phyloP scores from a whole-genome alignment of 2,113 vertebrate species.

The Budorcas taxicolor region DNA sequence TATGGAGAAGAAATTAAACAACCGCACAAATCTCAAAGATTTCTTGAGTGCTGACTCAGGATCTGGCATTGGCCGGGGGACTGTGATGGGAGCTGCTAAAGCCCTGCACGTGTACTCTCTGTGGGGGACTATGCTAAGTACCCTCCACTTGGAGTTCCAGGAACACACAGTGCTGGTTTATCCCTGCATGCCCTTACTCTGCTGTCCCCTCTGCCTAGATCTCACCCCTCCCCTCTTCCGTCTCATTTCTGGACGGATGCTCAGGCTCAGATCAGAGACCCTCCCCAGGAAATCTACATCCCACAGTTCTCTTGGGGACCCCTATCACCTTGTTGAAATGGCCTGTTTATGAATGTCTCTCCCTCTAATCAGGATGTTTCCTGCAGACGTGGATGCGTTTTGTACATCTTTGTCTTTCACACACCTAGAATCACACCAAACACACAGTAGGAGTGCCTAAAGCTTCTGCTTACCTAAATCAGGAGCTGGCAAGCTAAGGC shows the following conservation, averaged over 20 bases:
- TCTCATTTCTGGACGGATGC: not conserved
- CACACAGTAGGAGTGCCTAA: no score
- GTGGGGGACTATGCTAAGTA: not conserved
- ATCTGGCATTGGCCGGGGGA: not conserved
- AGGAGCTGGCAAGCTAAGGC: not conserved
- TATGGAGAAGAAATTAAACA: not conserved
- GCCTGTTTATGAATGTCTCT: not conserved
- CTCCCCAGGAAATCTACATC: not conserved
- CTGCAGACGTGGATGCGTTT: not conserved
- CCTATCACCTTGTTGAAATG: not conserved
- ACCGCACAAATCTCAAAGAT: not conserved
- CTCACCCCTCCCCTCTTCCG: not conserved
- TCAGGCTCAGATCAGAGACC: not conserved
- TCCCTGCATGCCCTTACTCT: not conserved
- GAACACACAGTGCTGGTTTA: not conserved
- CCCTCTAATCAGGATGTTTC: not conserved
- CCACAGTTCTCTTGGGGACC: not conserved
- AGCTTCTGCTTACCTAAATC: not conserved
- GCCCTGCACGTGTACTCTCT: accelerated
- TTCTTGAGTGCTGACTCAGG: not conserved
- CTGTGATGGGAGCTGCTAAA: not conserved
- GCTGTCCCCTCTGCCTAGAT: not conserved
- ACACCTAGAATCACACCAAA: not conserved
- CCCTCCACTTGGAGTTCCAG: not conserved
- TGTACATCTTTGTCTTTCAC: not conserved